Evolutionary conservation across 2,888 invertebrate genomes (phyloP), one percentile per base, ranked within the genome.

Genomic region (Drosophila mulleri): DNA sequence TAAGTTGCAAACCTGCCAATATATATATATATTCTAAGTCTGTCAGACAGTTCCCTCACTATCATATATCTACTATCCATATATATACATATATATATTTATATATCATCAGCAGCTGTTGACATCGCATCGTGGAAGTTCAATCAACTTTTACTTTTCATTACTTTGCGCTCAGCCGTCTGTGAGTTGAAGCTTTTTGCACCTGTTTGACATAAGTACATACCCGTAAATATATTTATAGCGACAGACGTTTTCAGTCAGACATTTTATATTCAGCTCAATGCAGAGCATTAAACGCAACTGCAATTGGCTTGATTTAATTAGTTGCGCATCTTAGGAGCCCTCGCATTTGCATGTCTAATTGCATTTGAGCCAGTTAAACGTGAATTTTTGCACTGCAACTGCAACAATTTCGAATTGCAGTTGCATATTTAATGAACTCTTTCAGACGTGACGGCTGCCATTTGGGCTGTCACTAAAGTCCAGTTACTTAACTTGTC

Each of bases 1-100:
- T 78, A 71, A 69, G 45, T 73, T 72, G 73, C 66, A 68, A 62
- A 62, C 53, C 67, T 72, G 75, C 67, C 79, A 66, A 76, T 72
- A n/a, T n/a, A n/a, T n/a, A n/a, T n/a, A n/a, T n/a, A 56, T 45
- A 35, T 59, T 47, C 48, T 26, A 14, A 64, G 32, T 16, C 44
- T 48, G 54, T 50, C 39, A 23, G 39, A 47, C 65, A 67, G 58
- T 42, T 53, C 39, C 20, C 44, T 35, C 53, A 47, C 45, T 41
- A 52, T 5, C 50, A 54, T 54, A n/a, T 54, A 39, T 54, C 7
- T 26, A 26, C 32, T 26, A 11, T 11, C 9, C 14, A 18, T 18
- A 23, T 52, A 4, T 16, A 14, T 37, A 9, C 1, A 2, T 8
- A 37, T 23, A 37, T 20, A 20, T 14, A 16, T 26, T 26, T 26